Evolutionary conservation across 2,797 vertebrate species (phyloP).

Genomic region (Sandelia bainsii): DNA sequence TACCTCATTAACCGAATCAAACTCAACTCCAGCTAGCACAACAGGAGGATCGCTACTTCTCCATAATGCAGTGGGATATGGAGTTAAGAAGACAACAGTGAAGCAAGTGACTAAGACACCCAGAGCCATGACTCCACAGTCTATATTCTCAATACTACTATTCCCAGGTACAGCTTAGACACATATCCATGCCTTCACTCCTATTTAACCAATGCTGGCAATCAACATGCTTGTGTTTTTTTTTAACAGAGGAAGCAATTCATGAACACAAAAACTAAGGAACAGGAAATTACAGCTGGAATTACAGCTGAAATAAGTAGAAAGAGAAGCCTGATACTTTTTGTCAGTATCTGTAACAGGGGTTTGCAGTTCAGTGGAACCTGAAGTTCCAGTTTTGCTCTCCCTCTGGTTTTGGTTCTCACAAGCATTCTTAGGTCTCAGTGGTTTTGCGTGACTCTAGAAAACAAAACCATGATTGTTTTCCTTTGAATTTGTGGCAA

Average conservation of each 20-base stretch:
- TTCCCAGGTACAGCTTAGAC: not conserved
- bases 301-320: slow-evolving; percentile 51
- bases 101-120: slow-evolving; percentile 33
- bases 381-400: slow-evolving; percentile 82
- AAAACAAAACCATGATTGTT: slow-evolving; percentile 86
- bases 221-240: not conserved
- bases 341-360: slow-evolving; percentile 62
- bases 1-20: slow-evolving; percentile 44
- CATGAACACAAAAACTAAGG: slow-evolving; percentile 10
- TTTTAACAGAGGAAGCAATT: slow-evolving; percentile 26
- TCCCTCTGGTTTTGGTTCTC: slow-evolving; percentile 80
- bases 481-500: slow-evolving; percentile 72
- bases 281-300: slow-evolving; percentile 40
- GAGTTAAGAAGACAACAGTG: slow-evolving; percentile 49
- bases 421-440: slow-evolving; percentile 66
- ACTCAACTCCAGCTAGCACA: slow-evolving; percentile 53
- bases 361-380: slow-evolving; percentile 62
- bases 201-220: not conserved
- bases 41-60: slow-evolving; percentile 50
- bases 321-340: slow-evolving; percentile 41
- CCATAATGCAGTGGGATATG: slow-evolving; percentile 72
- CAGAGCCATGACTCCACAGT: slow-evolving; percentile 4
- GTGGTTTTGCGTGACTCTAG: slow-evolving; percentile 75
- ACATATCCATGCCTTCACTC: not conserved
- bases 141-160: not conserved